Conservation (phyloP, 1,140 invertebrate species). For the Anastrepha ludens region DNA sequence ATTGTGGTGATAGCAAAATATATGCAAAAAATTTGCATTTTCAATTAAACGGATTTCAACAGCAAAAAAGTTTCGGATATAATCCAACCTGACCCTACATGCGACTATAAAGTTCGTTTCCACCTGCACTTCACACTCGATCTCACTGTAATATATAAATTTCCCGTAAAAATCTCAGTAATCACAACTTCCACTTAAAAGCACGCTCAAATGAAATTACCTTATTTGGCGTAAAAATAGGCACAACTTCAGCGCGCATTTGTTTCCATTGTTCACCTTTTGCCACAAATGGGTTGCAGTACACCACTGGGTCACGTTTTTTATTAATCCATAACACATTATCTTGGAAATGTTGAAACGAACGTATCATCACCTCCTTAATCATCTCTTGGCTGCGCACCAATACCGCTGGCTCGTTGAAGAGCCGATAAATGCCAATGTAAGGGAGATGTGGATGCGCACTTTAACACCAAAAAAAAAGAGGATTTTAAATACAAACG, state of each 20-base stretch:
- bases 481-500: background rate
- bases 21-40: too few species aligned
- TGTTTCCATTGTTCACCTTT: conserved; percentile 60
- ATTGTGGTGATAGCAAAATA: too few species aligned
- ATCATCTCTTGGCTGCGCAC: conserved; percentile 59
- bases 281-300: conserved; percentile 65
- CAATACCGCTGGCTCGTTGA: conserved; percentile 65
- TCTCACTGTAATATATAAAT: too few species aligned
- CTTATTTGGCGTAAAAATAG: conserved; percentile 63
- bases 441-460: conserved; percentile 58
- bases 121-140: too few species aligned
- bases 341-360: conserved; percentile 61
- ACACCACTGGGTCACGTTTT: conserved; percentile 58
- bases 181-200: too few species aligned
- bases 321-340: conserved; percentile 61
- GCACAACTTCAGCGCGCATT: conserved; percentile 61
- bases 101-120: too few species aligned
- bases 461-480: conserved; percentile 54
- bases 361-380: conserved; percentile 60
- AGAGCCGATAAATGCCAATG: conserved; percentile 64
- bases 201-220: background rate
- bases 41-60: too few species aligned
- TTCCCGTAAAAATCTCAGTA: too few species aligned
- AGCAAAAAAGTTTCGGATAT: too few species aligned
- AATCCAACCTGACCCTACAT: too few species aligned